phyloP scores from a whole-genome alignment of 2,888 invertebrate genomes.

The Parascotia fuliginaria region DNA sequence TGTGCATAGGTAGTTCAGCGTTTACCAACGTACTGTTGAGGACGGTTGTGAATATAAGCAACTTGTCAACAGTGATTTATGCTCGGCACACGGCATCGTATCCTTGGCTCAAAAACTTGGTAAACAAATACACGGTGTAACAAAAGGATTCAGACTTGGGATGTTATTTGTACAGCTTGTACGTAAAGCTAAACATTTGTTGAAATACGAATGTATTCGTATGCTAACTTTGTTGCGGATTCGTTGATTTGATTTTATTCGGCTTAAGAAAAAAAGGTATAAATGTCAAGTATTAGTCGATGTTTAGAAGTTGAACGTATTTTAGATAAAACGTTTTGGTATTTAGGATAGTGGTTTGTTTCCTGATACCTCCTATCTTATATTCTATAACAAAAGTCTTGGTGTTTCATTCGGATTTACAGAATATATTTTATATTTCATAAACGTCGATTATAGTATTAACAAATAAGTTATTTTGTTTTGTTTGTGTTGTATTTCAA shows the following conservation, averaged over 20 bases:
- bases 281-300: not conserved
- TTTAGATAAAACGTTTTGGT: too few species aligned
- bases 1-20: conserved; percentile 50
- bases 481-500: too few species aligned
- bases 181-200: conserved; percentile 43
- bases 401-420: too few species aligned
- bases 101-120: conserved; percentile 55
- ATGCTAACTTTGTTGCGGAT: conserved; percentile 13
- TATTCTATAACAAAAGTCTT: too few species aligned
- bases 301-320: too few species aligned
- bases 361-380: too few species aligned
- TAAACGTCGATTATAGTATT: too few species aligned
- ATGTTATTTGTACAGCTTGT: conserved; percentile 44
- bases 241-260: conserved; percentile 6
- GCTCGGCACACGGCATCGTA: conserved; percentile 47
- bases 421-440: too few species aligned
- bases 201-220: conserved; percentile 27
- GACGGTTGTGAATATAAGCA: conserved; percentile 60
- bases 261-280: not conserved
- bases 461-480: too few species aligned
- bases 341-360: too few species aligned
- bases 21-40: conserved; percentile 43
- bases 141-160: conserved; percentile 42
- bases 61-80: conserved; percentile 57
- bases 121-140: conserved; percentile 45